Percentiles rank a stretch among this genome's conserved stretches.
Conservation (phyloP, 92 coral and sea anemone species). For the Hydrozoanthus gracilis region DNA sequence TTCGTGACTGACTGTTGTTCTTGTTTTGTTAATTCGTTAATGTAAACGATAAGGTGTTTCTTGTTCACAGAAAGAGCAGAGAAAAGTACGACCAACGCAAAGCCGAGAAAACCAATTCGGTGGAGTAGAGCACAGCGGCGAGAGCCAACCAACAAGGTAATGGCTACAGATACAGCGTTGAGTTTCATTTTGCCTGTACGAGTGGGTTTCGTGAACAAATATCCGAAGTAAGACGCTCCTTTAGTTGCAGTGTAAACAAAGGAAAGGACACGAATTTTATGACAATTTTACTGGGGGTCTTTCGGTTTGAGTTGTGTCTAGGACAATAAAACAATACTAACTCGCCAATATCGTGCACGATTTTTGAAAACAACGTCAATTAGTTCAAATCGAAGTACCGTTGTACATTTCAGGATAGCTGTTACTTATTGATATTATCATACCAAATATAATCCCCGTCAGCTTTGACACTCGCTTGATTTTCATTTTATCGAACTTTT, state of each 20-base stretch:
- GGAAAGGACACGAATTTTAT: constrained; percentile 11
- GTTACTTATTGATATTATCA: too few species aligned
- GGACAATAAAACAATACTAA: background rate
- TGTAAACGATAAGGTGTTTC: constrained; percentile 33
- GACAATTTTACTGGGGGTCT: too few species aligned
- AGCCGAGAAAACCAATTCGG: constrained; percentile 2
- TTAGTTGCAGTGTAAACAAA: constrained; percentile 18
- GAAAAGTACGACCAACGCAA: constrained; percentile 39
- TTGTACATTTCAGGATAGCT: too few species aligned
- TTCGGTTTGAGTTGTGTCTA: too few species aligned
- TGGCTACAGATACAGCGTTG: background rate
- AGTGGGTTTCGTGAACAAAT: constrained; percentile 16
- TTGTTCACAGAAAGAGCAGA: constrained; percentile 37
- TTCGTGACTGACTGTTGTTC: constrained; percentile 65
- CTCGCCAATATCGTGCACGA: too few species aligned
- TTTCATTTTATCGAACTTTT: background rate
- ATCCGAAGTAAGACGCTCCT: constrained; percentile 7
- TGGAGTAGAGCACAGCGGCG: constrained; percentile 1
- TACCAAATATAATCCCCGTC: too few species aligned
- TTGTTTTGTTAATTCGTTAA: constrained; percentile 82
- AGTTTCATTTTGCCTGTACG: too few species aligned
- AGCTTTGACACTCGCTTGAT: background rate
- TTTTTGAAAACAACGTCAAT: too few species aligned
- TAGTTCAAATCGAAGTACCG: too few species aligned
- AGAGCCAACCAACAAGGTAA: constrained; percentile 11